Conservation (phyloP, 1,140 invertebrate genomes). For the Metaphire vulgaris region DNA sequence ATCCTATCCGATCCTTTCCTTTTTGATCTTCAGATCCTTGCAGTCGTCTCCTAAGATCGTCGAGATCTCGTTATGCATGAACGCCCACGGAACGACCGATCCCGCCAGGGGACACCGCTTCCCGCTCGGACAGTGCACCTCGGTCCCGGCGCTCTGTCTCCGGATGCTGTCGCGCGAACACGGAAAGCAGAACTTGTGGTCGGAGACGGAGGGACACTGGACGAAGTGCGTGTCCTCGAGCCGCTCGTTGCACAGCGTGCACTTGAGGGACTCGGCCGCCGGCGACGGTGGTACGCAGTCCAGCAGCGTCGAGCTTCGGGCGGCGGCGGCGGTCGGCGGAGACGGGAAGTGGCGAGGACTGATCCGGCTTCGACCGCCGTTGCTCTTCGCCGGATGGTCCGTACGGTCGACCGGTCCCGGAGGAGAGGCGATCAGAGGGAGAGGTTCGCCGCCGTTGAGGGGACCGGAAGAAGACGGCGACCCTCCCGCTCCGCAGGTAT, state of each 20-base stretch:
- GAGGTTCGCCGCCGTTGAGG: background rate
- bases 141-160: constrained; percentile 76
- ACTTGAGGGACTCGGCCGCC: constrained; percentile 56
- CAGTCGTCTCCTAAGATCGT: constrained; percentile 76
- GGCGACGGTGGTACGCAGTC: background rate
- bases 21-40: background rate
- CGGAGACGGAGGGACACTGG: constrained; percentile 91
- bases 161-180: constrained; percentile 96
- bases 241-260: constrained; percentile 92
- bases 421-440: background rate
- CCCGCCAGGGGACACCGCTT: constrained; percentile 77
- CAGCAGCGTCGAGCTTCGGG: background rate
- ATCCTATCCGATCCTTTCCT: background rate
- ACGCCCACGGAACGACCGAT: constrained; percentile 96
- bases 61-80: constrained; percentile 98
- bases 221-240: constrained; percentile 99
- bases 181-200: constrained; percentile 99
- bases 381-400: background rate
- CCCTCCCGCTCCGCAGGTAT: background rate
- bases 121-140: constrained; percentile 57
- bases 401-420: too few relatives aligned
- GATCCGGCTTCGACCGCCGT: background rate
- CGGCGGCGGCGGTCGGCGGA: background rate
- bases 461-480: background rate
- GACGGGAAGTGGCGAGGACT: background rate